Evolutionary conservation across 2,113 vertebrate genomes (phyloP).

Genomic region (Falco punctatus): DNA sequence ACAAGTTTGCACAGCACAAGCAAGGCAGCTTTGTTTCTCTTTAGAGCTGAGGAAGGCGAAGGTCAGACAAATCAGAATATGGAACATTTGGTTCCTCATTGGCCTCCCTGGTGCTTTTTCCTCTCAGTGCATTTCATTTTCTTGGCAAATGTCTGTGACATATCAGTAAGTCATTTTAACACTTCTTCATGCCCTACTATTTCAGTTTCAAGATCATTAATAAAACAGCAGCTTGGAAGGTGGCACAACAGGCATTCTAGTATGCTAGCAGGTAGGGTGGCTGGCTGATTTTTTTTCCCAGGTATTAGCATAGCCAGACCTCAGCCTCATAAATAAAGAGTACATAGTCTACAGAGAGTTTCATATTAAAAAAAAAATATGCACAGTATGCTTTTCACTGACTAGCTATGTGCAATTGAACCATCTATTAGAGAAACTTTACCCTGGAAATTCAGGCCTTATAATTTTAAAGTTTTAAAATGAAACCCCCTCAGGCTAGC

Average conservation of each 20-base stretch:
- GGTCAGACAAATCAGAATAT: conserved; percentile 67
- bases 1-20: conserved; percentile 3
- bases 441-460: conserved; percentile 55
- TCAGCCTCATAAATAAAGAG: conserved; percentile 67
- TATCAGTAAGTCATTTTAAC: conserved; percentile 74
- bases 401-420: conserved; percentile 37
- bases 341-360: conserved; percentile 37
- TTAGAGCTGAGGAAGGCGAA: conserved; percentile 22
- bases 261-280: conserved; percentile 55
- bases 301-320: conserved; percentile 57
- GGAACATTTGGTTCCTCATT: conserved; percentile 59
- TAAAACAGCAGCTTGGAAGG: conserved; percentile 77
- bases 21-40: conserved; percentile 26
- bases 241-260: conserved; percentile 65
- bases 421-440: conserved; percentile 50
- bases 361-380: conserved; percentile 24
- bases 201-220: conserved; percentile 79
- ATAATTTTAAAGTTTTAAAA: conserved; percentile 65
- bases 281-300: conserved; percentile 33
- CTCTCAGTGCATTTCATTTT: conserved; percentile 70
- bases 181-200: conserved; percentile 72
- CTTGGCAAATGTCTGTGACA: conserved; percentile 74
- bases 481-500: conserved; percentile 62
- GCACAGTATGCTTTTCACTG: conserved; percentile 51
- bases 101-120: conserved; percentile 65